These are phyloP conservation scores for Allobates femoralis DNA, from an alignment of 2,797 vertebrate species.

Conservation along the genomic window DNA sequence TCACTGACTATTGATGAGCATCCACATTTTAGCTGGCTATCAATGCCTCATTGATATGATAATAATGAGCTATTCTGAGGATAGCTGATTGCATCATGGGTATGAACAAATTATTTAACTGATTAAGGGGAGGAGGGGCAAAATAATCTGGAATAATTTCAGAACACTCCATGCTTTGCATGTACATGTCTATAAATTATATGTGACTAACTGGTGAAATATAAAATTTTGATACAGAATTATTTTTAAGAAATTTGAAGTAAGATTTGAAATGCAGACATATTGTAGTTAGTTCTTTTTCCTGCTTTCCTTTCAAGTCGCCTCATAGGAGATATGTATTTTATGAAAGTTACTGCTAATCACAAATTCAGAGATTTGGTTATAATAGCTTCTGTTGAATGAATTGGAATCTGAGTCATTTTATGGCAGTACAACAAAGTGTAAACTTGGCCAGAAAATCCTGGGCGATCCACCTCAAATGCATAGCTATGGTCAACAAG, in stretches of 20 bases:
- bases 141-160: too few relatives aligned
- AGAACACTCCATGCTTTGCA: too few relatives aligned
- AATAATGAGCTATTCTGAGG: too few relatives aligned
- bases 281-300: neutral
- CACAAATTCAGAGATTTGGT: neutral
- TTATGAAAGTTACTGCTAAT: neutral
- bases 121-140: too few relatives aligned
- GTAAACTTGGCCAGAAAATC: neutral
- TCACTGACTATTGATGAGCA: too few relatives aligned
- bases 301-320: neutral
- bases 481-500: neutral
- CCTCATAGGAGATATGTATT: neutral
- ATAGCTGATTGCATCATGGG: too few relatives aligned
- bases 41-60: too few relatives aligned
- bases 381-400: constrained; percentile 10
- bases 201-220: too few relatives aligned
- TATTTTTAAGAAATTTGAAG: neutral
- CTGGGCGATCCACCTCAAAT: neutral
- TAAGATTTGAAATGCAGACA: neutral
- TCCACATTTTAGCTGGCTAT: too few relatives aligned
- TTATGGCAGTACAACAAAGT: neutral
- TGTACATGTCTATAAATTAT: too few relatives aligned
- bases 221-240: too few relatives aligned
- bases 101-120: too few relatives aligned
- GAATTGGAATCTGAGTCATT: neutral